Conservation (phyloP, 2,113 vertebrate species). For the Cnemophilus loriae region DNA sequence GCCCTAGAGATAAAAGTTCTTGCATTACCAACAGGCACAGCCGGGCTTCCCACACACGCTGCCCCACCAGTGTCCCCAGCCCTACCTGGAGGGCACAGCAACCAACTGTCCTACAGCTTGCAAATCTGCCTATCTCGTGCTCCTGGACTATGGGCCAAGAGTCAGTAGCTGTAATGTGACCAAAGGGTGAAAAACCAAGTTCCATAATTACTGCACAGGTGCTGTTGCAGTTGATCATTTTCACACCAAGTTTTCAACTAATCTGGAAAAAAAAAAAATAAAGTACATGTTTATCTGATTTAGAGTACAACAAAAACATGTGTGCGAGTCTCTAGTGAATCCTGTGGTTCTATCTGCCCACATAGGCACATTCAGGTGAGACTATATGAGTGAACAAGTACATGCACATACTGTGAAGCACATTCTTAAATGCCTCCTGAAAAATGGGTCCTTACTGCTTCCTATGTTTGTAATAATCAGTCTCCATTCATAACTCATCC, state of each 20-base stretch:
- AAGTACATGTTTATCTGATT: background rate
- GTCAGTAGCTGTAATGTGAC: slow-evolving; percentile 29
- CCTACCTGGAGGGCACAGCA: slow-evolving; percentile 24
- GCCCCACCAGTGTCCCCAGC: background rate
- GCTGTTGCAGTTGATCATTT: slow-evolving; percentile 42
- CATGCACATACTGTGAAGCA: background rate
- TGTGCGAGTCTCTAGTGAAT: background rate
- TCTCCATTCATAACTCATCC: slow-evolving; percentile 37
- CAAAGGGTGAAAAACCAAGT: slow-evolving; percentile 4
- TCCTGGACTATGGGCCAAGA: background rate
- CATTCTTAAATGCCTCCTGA: background rate
- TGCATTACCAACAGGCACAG: slow-evolving; percentile 52
- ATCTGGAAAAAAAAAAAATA: background rate
- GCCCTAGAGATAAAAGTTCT: slow-evolving; percentile 50
- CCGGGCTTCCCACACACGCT: slow-evolving; percentile 38
- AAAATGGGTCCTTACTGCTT: background rate
- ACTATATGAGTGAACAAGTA: background rate
- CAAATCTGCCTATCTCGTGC: slow-evolving; percentile 9
- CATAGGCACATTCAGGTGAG: background rate
- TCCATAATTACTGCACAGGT: slow-evolving; percentile 31
- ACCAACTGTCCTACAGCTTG: slow-evolving; percentile 49
- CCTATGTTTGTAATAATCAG: background rate
- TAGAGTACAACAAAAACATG: background rate
- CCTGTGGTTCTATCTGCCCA: background rate
- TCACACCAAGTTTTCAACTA: slow-evolving; percentile 21